Evolutionary conservation across 2,797 vertebrate genomes (phyloP), one percentile per base, ranked within the genome.

Genomic region (Lacerta agilis): DNA sequence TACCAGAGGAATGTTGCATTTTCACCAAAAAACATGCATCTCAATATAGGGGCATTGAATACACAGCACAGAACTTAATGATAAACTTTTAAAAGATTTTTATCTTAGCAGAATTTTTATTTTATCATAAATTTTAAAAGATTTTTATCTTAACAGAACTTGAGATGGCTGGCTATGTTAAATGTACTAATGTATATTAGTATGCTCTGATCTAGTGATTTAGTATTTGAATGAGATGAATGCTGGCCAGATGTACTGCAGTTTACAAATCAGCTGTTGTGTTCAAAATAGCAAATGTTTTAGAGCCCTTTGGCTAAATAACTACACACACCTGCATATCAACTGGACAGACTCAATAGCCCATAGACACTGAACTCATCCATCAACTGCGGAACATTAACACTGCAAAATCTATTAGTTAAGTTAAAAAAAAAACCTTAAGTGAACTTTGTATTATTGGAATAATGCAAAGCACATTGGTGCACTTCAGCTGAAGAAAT

Each of bases 321-420:
- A 85, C 11, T 86, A 88, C 90, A 82, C 81, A 78, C 85, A 75
- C 88, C 87, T 89, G n/a, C 43, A 71, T 90, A 87, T 89, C 86
- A 89, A 2, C 0, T 55, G 88, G 92, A 67, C 11, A 83, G 83
- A 93, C 76, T 89, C 87, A 58, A 64, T 90, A 92, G 61, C 73
- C 86, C 93, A 90, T 86, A 92, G 91, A 64, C 61, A 67, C 64
- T 87, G 55, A 23, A 5, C 82, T 91, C 94, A 90, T 55, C 64
- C 85, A 90, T 93, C 82, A 93, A 86, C 79, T 85, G 86, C 13
- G 89, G 86, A 90, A 91, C 91, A 94, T 90, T 92, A 91, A 91
- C 73, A 84, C 77, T 13, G 77, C 9, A 79, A 91, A 95, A 90
- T 85, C 92, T 93, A 94, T 92, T 72, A 88, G 88, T 86, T 89